Base-by-base conservation (phyloP, 2,113 vertebrate genomes). In the Psilopogon haemacephalus region DNA sequence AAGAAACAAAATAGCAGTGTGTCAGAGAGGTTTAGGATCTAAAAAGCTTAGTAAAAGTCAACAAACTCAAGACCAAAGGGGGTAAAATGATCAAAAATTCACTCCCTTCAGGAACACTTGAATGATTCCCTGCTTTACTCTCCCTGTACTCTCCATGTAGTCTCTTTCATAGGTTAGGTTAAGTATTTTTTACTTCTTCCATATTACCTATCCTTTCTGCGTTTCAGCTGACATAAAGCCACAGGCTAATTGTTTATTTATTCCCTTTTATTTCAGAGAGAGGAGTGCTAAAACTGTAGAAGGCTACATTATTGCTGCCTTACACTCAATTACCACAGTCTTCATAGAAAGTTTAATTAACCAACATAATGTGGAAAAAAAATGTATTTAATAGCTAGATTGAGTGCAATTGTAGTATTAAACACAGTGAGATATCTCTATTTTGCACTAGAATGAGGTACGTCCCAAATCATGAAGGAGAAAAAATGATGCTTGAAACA, bases 291-390 rank as follows among this genome's bases (percentile, higher is more conserved):
- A 87, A 85, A 37, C n/a, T 26, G 8, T 73, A 14, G 28, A 92
- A 89, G n/a, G 23, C 37, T 54, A 75, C 60, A 63, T 6, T 84
- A 20, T 50, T 86, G 52, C 26, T 30, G 44, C 44, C 76, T 93
- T 65, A 89, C 40, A 77, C 70, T 94, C 54, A 86, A 86, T 86
- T 96, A 77, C 23, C 60, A 79, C 77, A 93, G 78, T 90, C 63
- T n/a, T 82, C 59, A 81, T 68, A 76, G 55, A 94, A 93, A 55
- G 56, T 88, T 96, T 95, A 96, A 97, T 95, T 93, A 96, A 94
- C 70, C 14, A 44, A 91, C 26, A 40, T 44, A 94, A 65, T 87
- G 32, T 67, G 50, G 89, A 75, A 93, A 91, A 95, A 85, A 84
- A 42, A 68, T 28, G 15, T 71, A 89, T 68, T 48, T 44, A 93